Evolutionary conservation across 2,888 invertebrate genomes (phyloP).

Genomic region (Chydorus sphaericus): DNA sequence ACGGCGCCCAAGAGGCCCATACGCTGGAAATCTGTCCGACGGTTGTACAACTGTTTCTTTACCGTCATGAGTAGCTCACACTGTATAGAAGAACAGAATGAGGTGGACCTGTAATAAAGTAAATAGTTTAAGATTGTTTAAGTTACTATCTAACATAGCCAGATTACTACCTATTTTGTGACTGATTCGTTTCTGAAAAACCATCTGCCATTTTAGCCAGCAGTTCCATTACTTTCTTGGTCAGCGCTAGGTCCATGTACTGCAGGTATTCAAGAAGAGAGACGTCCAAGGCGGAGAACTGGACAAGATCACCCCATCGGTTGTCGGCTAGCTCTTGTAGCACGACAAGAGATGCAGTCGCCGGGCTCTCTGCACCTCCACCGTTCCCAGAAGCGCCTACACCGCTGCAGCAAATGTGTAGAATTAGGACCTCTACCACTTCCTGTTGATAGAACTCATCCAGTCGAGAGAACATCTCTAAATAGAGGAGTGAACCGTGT

Average conservation of each 20-base stretch:
- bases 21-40: slow-evolving; percentile 17
- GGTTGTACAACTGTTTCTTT: slow-evolving; percentile 55
- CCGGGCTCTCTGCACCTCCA: slow-evolving; percentile 23
- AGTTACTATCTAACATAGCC: neutral
- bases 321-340: slow-evolving; percentile 26
- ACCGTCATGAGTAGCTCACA: slow-evolving; percentile 72
- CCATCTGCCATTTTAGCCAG: slow-evolving; percentile 53
- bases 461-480: slow-evolving; percentile 16
- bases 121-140: slow-evolving; percentile 12
- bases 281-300: slow-evolving; percentile 25
- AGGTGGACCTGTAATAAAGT: slow-evolving; percentile 20
- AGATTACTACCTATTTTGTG: neutral
- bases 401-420: slow-evolving; percentile 29
- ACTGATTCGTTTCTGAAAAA: slow-evolving; percentile 13
- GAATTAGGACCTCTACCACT: slow-evolving; percentile 29
- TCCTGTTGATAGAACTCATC: slow-evolving; percentile 19
- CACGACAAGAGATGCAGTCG: slow-evolving; percentile 28
- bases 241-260: slow-evolving; percentile 53
- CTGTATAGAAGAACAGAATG: slow-evolving; percentile 37
- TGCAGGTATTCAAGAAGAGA: slow-evolving; percentile 55
- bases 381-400: slow-evolving; percentile 24
- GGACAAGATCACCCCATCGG: slow-evolving; percentile 26
- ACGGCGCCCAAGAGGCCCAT: slow-evolving; percentile 20
- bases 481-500: slow-evolving; percentile 17
- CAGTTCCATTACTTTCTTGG: slow-evolving; percentile 59